Conservation (phyloP, 2,113 vertebrate genomes). For the Onychorhynchus coronatus region DNA sequence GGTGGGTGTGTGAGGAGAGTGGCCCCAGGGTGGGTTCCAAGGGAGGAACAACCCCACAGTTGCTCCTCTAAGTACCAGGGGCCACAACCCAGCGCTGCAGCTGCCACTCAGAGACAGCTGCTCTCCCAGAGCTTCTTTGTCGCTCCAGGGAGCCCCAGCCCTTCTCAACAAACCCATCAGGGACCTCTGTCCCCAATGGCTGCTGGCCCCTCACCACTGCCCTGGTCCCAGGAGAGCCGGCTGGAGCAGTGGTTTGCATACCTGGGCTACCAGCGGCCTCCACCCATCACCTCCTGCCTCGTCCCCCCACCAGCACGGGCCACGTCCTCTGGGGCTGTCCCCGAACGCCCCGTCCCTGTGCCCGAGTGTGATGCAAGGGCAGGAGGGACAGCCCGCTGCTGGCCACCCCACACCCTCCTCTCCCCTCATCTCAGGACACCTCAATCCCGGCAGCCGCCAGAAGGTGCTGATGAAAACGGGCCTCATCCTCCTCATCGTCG, state of each 20-base stretch:
- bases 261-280: not conserved
- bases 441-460: slow-evolving; percentile 54
- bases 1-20: not conserved
- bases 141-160: accelerated
- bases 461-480: slow-evolving; percentile 88
- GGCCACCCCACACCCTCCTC: not conserved
- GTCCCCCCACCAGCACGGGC: accelerated
- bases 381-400: accelerated
- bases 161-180: not conserved
- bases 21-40: accelerated
- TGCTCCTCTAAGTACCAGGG: accelerated
- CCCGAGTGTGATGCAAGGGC: not conserved
- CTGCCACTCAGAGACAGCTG: not conserved
- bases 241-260: not conserved
- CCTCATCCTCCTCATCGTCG: slow-evolving; percentile 83
- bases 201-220: not conserved
- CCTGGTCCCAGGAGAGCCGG: not conserved
- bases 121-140: not conserved
- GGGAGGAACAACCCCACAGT: accelerated
- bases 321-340: not conserved
- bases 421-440: slow-evolving; percentile 43
- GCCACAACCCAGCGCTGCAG: not conserved
- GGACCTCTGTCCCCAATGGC: accelerated
- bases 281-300: not conserved
- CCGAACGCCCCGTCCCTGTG: not conserved